Evolutionary conservation across 2,888 invertebrate species (phyloP), one percentile per base, ranked within the genome.

Genomic region (Conus canariensis): DNA sequence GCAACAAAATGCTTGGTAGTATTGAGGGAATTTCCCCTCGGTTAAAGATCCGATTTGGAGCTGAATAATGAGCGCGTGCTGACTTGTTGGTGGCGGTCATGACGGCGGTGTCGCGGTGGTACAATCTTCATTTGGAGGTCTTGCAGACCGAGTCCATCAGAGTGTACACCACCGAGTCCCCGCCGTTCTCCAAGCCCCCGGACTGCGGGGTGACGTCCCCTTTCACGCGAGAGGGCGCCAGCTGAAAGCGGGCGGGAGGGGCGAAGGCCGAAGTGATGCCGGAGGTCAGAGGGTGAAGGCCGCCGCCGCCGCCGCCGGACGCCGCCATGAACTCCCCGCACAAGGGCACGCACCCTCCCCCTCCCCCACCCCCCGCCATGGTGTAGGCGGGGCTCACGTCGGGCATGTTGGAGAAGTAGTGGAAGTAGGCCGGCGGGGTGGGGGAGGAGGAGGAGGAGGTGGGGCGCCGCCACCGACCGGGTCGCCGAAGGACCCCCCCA

Each of bases 381-480:
- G 83, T 70, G 88, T 82, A 88, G 30, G 85, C 87, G 4, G 88
- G 67, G 58, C 85, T 14, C 30, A 88, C n/a, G 58, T 88, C 88
- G 9, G 88, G 64, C 77, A 88, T 3, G 77, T 59, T 70, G 85
- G 85, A 85, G 88, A 14, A 85, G 89, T 89, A 89, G 85, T 89
- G 89, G 74, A 59, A 89, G 85, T 85, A 85, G 82, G 80, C 60
- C 30, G 70, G 8, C 59, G 77, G 60, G 60, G 22, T 4, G 56
- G 74, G 60, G 88, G 12, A 59, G 89, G 70, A 59, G 85, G 85
- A 74, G 85, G 58, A 60, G 70, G 67, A 25, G 19, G 59, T 2
- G 60, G 60, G 45, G 22, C 45, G 88, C 16, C 64, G 88, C 16
- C 30, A 9, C 67, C 58, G 82, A 67, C 22, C 45, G 22, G 82